Conservation (phyloP, 2,113 vertebrate species). For the Datnioides undecimradiatus region DNA sequence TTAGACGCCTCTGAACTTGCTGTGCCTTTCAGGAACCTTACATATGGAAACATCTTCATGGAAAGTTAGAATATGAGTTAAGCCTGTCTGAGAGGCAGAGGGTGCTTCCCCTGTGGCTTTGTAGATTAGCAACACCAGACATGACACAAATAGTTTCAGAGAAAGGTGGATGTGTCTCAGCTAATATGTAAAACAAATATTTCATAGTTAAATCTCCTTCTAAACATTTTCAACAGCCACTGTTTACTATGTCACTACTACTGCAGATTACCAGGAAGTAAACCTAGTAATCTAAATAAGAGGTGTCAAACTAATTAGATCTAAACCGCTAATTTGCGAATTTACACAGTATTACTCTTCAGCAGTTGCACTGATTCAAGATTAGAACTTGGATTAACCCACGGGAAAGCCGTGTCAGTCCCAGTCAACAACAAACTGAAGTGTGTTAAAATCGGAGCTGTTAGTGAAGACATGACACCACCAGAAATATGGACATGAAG, state of each 20-base stretch:
- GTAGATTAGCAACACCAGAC: neutral
- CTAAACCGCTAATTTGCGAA: neutral
- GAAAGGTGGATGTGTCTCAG: neutral
- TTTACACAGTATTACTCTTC: neutral
- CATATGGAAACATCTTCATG: conserved; percentile 2
- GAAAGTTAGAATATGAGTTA: conserved; percentile 36
- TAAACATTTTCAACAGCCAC: neutral
- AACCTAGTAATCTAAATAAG: conserved; percentile 29
- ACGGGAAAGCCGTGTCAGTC: neutral
- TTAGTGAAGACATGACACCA: too few species aligned
- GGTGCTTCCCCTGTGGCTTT: neutral
- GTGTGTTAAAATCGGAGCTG: neutral
- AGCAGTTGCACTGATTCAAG: neutral
- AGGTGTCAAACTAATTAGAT: conserved; percentile 32
- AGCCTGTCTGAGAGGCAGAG: conserved; percentile 32
- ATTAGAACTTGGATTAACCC: conserved; percentile 28
- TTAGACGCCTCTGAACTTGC: neutral
- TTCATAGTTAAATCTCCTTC: neutral
- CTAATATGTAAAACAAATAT: neutral
- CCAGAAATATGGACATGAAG: too few species aligned
- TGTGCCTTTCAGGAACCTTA: conserved; percentile 17
- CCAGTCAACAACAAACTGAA: neutral
- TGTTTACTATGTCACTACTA: neutral
- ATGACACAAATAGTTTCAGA: neutral
- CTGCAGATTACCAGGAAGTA: neutral